phyloP scores from a whole-genome alignment of 2,888 invertebrate genomes.

The Cabera pusaria region DNA sequence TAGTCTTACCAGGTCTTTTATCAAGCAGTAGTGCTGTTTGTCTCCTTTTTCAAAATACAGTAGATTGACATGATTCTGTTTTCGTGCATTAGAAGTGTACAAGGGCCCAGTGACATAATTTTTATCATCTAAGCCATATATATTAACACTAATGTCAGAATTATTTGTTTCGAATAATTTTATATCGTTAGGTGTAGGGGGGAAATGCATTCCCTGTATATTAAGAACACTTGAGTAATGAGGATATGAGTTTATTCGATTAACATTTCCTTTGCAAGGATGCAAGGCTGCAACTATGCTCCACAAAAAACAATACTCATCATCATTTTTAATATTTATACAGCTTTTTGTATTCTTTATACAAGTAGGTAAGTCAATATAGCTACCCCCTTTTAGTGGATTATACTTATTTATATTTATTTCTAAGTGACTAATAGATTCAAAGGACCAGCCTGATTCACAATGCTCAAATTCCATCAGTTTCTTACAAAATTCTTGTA shows the following conservation, averaged over 20 bases:
- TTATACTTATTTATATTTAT: conserved; percentile 18
- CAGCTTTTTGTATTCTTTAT: conserved; percentile 1
- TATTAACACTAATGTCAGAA: conserved; percentile 1
- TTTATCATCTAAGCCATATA: conserved; percentile 1
- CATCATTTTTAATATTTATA: conserved; percentile 13
- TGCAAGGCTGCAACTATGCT: conserved; percentile 6
- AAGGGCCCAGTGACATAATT: not conserved
- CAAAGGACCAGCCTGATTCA: conserved; percentile 24
- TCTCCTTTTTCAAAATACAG: not conserved
- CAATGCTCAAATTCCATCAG: conserved; percentile 16
- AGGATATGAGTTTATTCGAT: conserved; percentile 3
- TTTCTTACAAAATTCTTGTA: not conserved
- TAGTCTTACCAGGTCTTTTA: not conserved
- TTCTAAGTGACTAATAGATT: conserved; percentile 20
- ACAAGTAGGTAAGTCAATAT: conserved; percentile 5
- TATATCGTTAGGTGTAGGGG: not conserved
- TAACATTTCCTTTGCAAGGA: conserved; percentile 5
- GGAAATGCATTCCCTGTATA: not conserved
- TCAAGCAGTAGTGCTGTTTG: not conserved
- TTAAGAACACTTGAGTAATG: not conserved
- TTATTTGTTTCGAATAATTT: conserved; percentile 2
- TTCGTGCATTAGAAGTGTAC: not conserved
- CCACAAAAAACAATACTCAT: conserved; percentile 9
- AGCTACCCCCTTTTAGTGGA: conserved; percentile 5
- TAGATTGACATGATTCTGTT: not conserved